Evolutionary conservation across 2,113 vertebrate genomes (phyloP), one percentile per base, ranked within the genome.

Genomic region (Tenebrosternarchus preto): DNA sequence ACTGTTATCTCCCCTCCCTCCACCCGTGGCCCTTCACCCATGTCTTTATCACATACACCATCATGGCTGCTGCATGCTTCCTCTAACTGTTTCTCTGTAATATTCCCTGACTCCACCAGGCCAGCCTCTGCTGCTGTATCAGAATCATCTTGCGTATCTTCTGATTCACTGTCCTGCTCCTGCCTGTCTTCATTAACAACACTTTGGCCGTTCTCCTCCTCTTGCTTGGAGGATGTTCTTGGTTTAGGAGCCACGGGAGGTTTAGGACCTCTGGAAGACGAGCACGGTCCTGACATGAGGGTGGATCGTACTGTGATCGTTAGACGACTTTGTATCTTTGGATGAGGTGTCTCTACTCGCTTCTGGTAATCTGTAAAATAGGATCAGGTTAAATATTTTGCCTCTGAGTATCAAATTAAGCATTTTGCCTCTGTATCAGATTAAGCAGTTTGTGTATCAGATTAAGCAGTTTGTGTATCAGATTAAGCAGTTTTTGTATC

Each of bases 211-310:
- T 90, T 86, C 57, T 92, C 92, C 67, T 85, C 87, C 36, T 92
- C 91, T 0, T 73, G 64, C 69, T 92, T 88, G 82, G 87, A 61
- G 5, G 90, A 87, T 73, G 95, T 85, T 83, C 91, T 94, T 82
- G 97, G 96, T 86, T 98, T 99, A 0, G 96, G 96, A 78, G 96
- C 94, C 0, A 97, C 94, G 59, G 95, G 95, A 89, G 96, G 97
- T 84, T 97, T 98, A 11, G 94, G 92, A 70, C 95, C 95, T 88
- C 92, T 91, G 29, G 92, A 88, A 86, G 91, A 88, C 81, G 89
- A 91, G 87, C 91, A 92, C 36, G 93, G 88, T 78, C 89, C 93
- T 87, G 95, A 91, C 90, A 93, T 93, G 87, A 95, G 91, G 24
- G 92, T 96, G 33, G 95, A 92, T 81, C 94, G 92, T 85, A 94